Base-by-base conservation (phyloP, 2,888 invertebrate genomes). In the Sipha maydis region DNA sequence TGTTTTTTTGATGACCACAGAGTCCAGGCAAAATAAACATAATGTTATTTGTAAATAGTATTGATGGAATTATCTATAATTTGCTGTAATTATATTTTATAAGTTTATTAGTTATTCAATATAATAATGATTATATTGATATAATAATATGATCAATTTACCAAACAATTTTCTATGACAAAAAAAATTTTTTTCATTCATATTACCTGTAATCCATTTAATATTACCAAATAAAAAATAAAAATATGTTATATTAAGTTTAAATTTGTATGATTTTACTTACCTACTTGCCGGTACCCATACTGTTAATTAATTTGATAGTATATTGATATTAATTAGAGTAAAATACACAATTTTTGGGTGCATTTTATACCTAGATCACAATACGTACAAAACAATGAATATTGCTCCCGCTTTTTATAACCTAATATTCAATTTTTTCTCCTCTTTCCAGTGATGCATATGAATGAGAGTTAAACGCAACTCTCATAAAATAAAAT, bases 281-380 rank as follows among this genome's bases (percentile, higher is more conserved):
- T 34, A 34, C 34, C 34, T 78, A 78, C 76, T 76, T 54, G 54
- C 31, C 28, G 8, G 8, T 78, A 78, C 77, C 31, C 54, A 78
- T 54, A 78, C 77, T 54, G 28, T 54, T 54, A 31, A 78, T 54
- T 78, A 77, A 77, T 77, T 77, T 77, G 77, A n/a, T 75, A 75
- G 41, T 75, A 28, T 54, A 54, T 54, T 77, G 77, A 54, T 78
- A 56, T 78, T 78, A 78, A 54, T 78, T 56, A 28, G 77, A 78
- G 77, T 78, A 54, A 19, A 78, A 78, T 31, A 54, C 3, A 78
- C 21, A 31, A 54, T 78, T 78, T 31, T 78, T 56, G 21, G 28
- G 77, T 28, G 77, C 54, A 78, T 78, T 54, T 28, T 31, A n/a
- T n/a, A 41, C 41, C 25, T 41, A 76, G 0, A 75, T 75, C 75